phyloP scores from a whole-genome alignment of 2,888 invertebrate species.

The Thymelicus acteon region DNA sequence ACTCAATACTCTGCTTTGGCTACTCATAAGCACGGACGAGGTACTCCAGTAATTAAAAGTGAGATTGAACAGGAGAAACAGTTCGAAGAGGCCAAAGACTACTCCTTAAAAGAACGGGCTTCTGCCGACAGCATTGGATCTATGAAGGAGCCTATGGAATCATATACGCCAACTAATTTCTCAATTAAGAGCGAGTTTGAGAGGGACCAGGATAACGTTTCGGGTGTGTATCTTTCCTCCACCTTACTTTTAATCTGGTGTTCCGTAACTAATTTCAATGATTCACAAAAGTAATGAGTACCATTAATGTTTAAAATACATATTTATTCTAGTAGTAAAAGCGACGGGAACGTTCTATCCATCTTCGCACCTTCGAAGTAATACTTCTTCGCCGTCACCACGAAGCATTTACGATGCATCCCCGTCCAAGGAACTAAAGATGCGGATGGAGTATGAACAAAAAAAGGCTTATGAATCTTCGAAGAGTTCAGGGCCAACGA shows the following conservation, averaged over 20 bases:
- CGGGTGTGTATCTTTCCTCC: conserved; percentile 70
- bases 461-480: conserved; percentile 68
- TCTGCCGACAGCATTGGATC: conserved; percentile 74
- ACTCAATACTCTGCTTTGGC: conserved; percentile 79
- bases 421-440: conserved; percentile 80
- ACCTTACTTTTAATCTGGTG: conserved; percentile 41
- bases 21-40: conserved; percentile 80
- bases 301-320: conserved; percentile 35
- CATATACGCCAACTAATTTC: conserved; percentile 71
- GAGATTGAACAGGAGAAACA: conserved; percentile 71
- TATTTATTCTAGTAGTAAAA: conserved; percentile 92
- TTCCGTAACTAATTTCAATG: background rate
- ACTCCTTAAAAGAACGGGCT: conserved; percentile 78
- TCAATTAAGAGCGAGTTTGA: conserved; percentile 81
- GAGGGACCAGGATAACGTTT: conserved; percentile 77
- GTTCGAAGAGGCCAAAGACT: conserved; percentile 80
- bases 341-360: conserved; percentile 97
- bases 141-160: conserved; percentile 67
- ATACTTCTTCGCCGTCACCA: conserved; percentile 81
- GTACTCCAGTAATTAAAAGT: conserved; percentile 74
- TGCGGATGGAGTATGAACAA: conserved; percentile 68
- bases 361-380: conserved; percentile 87
- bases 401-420: conserved; percentile 83
- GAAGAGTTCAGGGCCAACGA: conserved; percentile 71
- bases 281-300: background rate